Percentiles rank a stretch among this genome's conserved stretches.
phyloP scores from a whole-genome alignment of 2,797 vertebrate genomes.

The Chromobotia macracanthus region DNA sequence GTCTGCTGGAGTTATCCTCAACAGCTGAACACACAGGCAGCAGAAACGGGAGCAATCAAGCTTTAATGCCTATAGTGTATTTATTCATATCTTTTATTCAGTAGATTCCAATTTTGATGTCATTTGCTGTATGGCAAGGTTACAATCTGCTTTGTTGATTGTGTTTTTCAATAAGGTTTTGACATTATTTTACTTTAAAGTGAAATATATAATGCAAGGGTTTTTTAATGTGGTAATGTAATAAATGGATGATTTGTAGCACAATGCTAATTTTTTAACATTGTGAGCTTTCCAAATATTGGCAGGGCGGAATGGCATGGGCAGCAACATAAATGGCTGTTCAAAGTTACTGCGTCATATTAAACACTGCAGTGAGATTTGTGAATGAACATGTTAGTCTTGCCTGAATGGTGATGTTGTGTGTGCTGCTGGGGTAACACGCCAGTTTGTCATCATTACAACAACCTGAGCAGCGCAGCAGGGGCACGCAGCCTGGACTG shows the following conservation, averaged over 20 bases:
- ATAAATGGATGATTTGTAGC: too few species aligned
- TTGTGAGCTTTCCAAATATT: too few species aligned
- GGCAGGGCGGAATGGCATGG: too few species aligned
- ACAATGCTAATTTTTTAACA: too few species aligned
- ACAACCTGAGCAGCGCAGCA: slow-evolving; percentile 86
- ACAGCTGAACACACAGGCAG: slow-evolving; percentile 67
- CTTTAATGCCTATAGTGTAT: too few species aligned
- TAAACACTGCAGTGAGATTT: not conserved
- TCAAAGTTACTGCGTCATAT: not conserved
- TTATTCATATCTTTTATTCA: too few species aligned
- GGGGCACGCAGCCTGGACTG: slow-evolving; percentile 81
- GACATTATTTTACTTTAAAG: not conserved
- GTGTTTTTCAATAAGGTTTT: not conserved
- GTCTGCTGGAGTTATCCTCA: slow-evolving; percentile 73
- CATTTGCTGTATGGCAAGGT: too few species aligned
- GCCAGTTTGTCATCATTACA: slow-evolving; percentile 79
- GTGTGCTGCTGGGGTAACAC: slow-evolving; percentile 74
- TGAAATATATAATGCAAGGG: too few species aligned
- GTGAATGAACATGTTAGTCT: not conserved
- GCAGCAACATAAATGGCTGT: too few species aligned
- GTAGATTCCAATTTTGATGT: too few species aligned
- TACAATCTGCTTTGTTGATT: too few species aligned
- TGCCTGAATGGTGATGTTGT: slow-evolving; percentile 86
- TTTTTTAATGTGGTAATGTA: too few species aligned
- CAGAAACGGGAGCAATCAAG: not conserved